Evolutionary conservation across 2,113 vertebrate species (phyloP).

Genomic region (Urocitellus parryii): DNA sequence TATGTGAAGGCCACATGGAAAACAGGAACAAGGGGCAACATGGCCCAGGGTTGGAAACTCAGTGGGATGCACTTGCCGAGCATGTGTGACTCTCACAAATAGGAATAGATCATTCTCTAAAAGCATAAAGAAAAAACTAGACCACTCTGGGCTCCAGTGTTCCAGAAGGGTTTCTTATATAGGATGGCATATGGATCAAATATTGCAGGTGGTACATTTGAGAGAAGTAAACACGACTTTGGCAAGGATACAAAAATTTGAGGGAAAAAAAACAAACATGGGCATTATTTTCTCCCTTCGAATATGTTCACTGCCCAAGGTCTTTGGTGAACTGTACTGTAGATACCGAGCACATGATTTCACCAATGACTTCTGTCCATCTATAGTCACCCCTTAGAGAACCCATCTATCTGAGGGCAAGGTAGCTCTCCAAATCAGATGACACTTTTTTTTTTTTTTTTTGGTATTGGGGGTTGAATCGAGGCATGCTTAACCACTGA

Average conservation of each 20-base stretch:
- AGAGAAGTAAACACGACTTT: not conserved
- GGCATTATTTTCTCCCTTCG: not conserved
- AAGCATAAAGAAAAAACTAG: not conserved
- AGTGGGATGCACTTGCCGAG: no score
- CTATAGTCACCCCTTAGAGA: not conserved
- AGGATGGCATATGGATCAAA: not conserved
- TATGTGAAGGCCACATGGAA: not conserved
- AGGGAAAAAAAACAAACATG: not conserved
- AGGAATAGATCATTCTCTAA: not conserved
- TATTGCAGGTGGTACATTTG: no score
- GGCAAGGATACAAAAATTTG: not conserved
- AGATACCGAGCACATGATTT: not conserved
- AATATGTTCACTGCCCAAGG: not conserved
- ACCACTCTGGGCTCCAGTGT: not conserved
- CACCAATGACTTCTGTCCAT: not conserved
- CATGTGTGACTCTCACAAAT: not conserved
- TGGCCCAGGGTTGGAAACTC: not conserved
- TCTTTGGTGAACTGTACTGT: not conserved
- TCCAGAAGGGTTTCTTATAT: not conserved
- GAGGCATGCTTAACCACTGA: no score
- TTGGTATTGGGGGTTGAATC: no score
- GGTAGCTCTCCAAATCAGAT: not conserved
- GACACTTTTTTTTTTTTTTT: no score
- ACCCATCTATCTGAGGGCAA: not conserved
- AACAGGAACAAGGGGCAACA: not conserved